Conservation (phyloP, 2,113 vertebrate species). For the Actenoides lindsayi region DNA sequence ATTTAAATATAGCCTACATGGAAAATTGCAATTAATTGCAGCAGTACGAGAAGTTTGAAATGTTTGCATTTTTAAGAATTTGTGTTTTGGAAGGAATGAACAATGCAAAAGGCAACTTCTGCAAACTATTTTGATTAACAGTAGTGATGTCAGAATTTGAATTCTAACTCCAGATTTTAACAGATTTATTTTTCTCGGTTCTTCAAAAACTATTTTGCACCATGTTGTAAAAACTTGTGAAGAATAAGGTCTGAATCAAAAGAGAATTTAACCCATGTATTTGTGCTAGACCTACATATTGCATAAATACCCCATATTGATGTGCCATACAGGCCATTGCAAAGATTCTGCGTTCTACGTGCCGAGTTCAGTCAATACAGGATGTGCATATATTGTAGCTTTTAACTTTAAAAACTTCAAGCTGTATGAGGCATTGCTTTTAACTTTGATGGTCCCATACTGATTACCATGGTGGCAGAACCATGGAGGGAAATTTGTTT, state of each 20-base stretch:
- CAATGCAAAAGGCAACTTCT: neutral
- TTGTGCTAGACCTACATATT: neutral
- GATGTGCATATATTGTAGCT: neutral
- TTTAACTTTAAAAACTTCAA: neutral
- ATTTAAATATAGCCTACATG: neutral
- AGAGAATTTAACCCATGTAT: neutral
- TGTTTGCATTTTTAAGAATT: neutral
- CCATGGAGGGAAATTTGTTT: neutral
- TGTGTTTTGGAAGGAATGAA: neutral
- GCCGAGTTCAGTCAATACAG: neutral
- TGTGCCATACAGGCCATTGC: neutral
- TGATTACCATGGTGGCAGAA: neutral
- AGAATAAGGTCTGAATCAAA: neutral
- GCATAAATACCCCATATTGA: neutral
- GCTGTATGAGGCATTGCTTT: neutral
- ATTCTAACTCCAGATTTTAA: neutral
- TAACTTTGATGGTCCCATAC: neutral
- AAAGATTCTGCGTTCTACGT: neutral
- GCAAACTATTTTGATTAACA: neutral
- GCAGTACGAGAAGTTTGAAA: neutral
- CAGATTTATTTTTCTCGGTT: neutral
- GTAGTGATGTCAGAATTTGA: neutral
- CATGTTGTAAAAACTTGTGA: neutral
- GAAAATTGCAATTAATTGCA: neutral
- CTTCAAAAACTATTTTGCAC: neutral